These are phyloP conservation scores for Chaetodon trifasciatus DNA, from an alignment of 2,797 vertebrate genomes.

Conservation along the genomic window DNA sequence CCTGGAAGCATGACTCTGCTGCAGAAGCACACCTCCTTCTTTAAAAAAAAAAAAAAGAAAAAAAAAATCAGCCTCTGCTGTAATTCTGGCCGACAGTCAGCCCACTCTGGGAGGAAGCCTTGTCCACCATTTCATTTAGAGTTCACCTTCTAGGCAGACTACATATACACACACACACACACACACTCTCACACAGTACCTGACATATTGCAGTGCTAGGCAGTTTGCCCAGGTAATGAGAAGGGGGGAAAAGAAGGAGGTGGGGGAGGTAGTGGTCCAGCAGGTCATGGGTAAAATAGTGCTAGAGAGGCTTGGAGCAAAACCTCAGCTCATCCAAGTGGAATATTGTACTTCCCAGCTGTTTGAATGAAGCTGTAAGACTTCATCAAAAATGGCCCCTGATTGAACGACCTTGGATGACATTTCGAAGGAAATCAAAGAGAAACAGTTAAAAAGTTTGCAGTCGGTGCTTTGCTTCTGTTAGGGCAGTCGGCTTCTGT, in stretches of 20 bases:
- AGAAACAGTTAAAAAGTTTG: not conserved
- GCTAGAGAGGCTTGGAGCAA: constrained; percentile 38
- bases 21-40: constrained; percentile 31
- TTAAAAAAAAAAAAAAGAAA: not conserved
- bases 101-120: constrained; percentile 54
- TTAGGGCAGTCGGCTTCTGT: not conserved
- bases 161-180: constrained; percentile 18
- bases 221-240: constrained; percentile 72
- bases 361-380: constrained; percentile 43
- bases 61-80: constrained; percentile 16
- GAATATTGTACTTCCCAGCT: constrained; percentile 42
- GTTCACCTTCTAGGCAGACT: constrained; percentile 63
- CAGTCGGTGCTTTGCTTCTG: not conserved
- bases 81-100: constrained; percentile 44
- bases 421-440: not conserved
- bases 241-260: constrained; percentile 17
- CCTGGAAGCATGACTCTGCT: constrained; percentile 42
- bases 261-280: constrained; percentile 40
- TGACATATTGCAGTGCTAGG: constrained; percentile 70
- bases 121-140: constrained; percentile 67
- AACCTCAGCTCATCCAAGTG: constrained; percentile 28
- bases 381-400: constrained; percentile 28
- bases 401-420: constrained; percentile 28
- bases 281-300: constrained; percentile 56
- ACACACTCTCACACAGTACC: constrained; percentile 5